A percentile compares a stretch with the other conserved stretches of the same genome.
Conservation (phyloP, 2,888 invertebrate genomes). For the Platycheirus albimanus region DNA sequence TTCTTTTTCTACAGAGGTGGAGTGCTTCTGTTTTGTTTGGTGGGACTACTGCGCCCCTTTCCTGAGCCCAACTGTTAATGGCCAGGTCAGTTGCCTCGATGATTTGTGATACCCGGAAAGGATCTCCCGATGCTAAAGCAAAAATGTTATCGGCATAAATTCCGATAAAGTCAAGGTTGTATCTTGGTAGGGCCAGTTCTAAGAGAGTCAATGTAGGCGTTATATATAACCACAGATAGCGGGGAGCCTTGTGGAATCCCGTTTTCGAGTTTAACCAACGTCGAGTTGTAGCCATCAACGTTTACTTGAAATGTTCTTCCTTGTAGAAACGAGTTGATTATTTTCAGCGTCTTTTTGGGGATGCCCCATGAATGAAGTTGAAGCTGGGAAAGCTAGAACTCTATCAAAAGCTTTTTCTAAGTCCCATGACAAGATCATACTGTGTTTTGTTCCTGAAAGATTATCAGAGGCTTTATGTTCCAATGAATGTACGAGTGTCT, state of each 20-base stretch:
- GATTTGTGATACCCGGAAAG: background rate
- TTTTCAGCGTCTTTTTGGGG: background rate
- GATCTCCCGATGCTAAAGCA: constrained; percentile 15
- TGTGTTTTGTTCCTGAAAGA: background rate
- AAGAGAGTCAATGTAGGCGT: constrained; percentile 13
- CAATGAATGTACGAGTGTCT: constrained; percentile 2
- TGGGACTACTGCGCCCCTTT: constrained; percentile 14
- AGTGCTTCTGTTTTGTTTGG: too few relatives aligned
- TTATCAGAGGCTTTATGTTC: constrained; percentile 9
- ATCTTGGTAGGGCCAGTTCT: background rate
- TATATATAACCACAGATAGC: constrained; percentile 16
- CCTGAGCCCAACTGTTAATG: constrained; percentile 18
- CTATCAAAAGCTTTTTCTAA: constrained; percentile 10
- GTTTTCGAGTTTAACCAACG: constrained; percentile 6
- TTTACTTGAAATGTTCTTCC: constrained; percentile 23
- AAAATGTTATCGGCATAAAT: constrained; percentile 18
- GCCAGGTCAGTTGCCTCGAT: constrained; percentile 16
- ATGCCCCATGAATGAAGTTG: constrained; percentile 23
- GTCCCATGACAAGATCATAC: constrained; percentile 13
- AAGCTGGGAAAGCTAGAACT: constrained; percentile 1
- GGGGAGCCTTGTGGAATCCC: constrained; percentile 26
- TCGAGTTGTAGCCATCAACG: constrained; percentile 9
- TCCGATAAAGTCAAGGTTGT: constrained; percentile 21
- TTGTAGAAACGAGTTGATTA: background rate
- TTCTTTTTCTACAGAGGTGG: constrained; percentile 14